Conservation (phyloP, 2,797 vertebrate genomes). For the Aeoliscus strigatus region DNA sequence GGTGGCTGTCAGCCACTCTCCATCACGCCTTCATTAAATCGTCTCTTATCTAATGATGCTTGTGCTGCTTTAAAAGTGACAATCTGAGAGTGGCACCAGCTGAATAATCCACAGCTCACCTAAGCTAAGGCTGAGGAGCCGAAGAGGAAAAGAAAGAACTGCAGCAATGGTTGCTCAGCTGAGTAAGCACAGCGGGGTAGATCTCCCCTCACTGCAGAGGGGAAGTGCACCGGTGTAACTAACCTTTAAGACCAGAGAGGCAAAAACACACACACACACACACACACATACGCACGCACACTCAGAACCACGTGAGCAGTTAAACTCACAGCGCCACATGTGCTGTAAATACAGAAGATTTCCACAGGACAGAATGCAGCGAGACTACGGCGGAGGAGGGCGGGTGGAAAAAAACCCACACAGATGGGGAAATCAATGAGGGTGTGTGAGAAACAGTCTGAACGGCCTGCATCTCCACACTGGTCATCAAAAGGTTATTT, state of each 20-base stretch:
- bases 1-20: background rate
- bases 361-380: conserved; percentile 27
- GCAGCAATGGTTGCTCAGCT: conserved; percentile 37
- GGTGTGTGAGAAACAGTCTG: conserved; percentile 73
- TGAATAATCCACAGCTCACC: conserved; percentile 8
- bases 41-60: background rate
- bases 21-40: conserved; percentile 1
- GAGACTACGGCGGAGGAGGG: conserved; percentile 34
- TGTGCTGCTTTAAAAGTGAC: conserved; percentile 7
- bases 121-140: conserved; percentile 19
- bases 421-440: conserved; percentile 79
- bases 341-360: conserved; percentile 31
- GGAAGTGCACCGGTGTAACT: conserved; percentile 32
- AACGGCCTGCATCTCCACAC: conserved; percentile 80
- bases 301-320: conserved; percentile 18
- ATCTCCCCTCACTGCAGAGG: conserved; percentile 11
- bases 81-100: no score
- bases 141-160: conserved; percentile 29
- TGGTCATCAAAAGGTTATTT: conserved; percentile 93
- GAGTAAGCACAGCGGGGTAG: conserved; percentile 50
- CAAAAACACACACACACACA: conserved; percentile 16
- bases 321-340: conserved; percentile 23
- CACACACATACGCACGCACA: conserved; percentile 7
- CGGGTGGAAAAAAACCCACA: conserved; percentile 20
- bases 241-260: conserved; percentile 50